Evolutionary conservation across 2,797 vertebrate species (phyloP).

Genomic region (Lophius americanus): DNA sequence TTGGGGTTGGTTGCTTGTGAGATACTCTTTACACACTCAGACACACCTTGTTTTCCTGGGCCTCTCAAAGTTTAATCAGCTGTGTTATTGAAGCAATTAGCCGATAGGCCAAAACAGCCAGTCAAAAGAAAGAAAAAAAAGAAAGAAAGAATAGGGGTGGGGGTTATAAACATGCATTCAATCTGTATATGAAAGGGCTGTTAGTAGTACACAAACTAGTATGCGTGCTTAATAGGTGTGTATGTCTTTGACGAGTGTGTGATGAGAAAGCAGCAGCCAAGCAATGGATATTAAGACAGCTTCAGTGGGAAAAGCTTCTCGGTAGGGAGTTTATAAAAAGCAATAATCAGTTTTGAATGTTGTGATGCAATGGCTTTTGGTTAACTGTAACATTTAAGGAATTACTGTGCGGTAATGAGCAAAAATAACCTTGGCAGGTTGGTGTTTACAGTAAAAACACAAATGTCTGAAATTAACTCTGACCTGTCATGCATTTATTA

Average conservation of each 20-base stretch:
- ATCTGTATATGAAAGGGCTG: not conserved
- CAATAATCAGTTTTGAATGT: not conserved
- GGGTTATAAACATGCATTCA: not conserved
- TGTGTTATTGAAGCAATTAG: conserved; percentile 21
- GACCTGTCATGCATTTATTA: too few relatives aligned
- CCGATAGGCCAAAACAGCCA: conserved; percentile 11
- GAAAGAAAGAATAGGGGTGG: conserved; percentile 33
- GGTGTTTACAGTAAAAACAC: too few relatives aligned
- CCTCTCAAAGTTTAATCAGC: conserved; percentile 52
- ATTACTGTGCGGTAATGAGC: too few relatives aligned
- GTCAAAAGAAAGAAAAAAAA: conserved; percentile 34
- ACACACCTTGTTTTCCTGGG: conserved; percentile 26
- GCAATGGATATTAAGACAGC: conserved; percentile 5
- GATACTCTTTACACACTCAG: conserved; percentile 6
- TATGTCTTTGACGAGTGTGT: not conserved
- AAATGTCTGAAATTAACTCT: too few relatives aligned
- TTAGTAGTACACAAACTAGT: not conserved
- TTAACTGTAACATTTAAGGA: not conserved
- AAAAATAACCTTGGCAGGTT: too few relatives aligned
- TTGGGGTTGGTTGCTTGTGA: conserved; percentile 9
- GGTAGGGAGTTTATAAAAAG: conserved; percentile 5
- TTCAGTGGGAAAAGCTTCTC: not conserved
- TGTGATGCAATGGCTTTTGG: conserved; percentile 22
- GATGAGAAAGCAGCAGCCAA: conserved; percentile 1
- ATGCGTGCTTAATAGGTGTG: conserved; percentile 9